Evolutionary conservation across 2,888 invertebrate genomes (phyloP).

Genomic region (Ctenicera cuprea): DNA sequence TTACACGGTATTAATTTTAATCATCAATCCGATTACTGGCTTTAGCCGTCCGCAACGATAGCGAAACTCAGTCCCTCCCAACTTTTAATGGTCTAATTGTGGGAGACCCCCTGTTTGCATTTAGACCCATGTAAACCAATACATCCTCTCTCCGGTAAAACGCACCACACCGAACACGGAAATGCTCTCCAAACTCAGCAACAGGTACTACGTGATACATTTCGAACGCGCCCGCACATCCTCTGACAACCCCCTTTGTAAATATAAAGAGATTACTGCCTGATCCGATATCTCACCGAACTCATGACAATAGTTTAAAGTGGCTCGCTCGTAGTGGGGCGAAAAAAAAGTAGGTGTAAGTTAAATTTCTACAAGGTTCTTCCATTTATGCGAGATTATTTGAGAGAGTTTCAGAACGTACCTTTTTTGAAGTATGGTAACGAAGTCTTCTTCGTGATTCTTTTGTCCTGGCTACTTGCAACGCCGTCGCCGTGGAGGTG

Average conservation of each 20-base stretch:
- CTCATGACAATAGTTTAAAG: neutral
- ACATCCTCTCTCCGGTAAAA: slow-evolving; percentile 20
- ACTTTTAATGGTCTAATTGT: slow-evolving; percentile 25
- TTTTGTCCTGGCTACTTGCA: slow-evolving; percentile 63
- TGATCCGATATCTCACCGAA: neutral
- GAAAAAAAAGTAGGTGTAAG: too few relatives aligned
- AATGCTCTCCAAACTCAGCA: slow-evolving; percentile 25
- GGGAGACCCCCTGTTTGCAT: slow-evolving; percentile 19
- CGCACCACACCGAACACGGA: slow-evolving; percentile 19
- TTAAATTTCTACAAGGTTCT: too few relatives aligned
- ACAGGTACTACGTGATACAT: slow-evolving; percentile 19
- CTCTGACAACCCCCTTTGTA: slow-evolving; percentile 14
- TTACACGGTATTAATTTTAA: slow-evolving; percentile 22
- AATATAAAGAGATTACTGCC: slow-evolving; percentile 11
- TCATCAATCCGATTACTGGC: slow-evolving; percentile 19
- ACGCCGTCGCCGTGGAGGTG: slow-evolving; percentile 78
- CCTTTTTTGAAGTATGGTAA: slow-evolving; percentile 62
- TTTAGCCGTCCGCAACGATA: slow-evolving; percentile 18
- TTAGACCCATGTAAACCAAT: slow-evolving; percentile 17
- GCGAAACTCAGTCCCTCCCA: slow-evolving; percentile 10
- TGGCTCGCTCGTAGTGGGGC: too few relatives aligned
- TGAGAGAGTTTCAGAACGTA: slow-evolving; percentile 42
- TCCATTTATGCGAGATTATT: neutral
- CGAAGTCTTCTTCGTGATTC: slow-evolving; percentile 56
- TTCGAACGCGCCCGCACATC: neutral